These are phyloP conservation scores for Callipepla squamata DNA, from an alignment of 2,113 vertebrate species.

Conservation along the genomic window DNA sequence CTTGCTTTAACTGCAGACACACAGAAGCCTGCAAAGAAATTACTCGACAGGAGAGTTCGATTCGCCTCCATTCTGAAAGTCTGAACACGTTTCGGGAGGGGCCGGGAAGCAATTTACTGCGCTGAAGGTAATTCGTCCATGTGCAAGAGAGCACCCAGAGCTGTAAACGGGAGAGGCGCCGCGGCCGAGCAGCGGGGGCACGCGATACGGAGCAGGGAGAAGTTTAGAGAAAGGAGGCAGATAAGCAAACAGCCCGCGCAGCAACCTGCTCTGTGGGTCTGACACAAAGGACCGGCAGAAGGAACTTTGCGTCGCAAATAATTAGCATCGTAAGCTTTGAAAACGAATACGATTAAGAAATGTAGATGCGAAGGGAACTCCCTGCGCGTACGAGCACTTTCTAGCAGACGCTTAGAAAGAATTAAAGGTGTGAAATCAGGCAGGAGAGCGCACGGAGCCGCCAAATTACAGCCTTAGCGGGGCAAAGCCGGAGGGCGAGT, in stretches of 20 bases:
- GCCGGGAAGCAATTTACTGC: slow-evolving; percentile 34
- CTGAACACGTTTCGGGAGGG: not conserved
- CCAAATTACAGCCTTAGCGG: not conserved
- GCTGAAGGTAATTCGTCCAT: not conserved
- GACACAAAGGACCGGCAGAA: not conserved
- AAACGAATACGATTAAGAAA: not conserved
- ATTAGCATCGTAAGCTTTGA: not conserved
- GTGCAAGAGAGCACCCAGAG: not conserved
- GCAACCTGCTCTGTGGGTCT: not conserved
- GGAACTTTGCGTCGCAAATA: not conserved
- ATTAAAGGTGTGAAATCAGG: not conserved
- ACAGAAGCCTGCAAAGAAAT: slow-evolving; percentile 6
- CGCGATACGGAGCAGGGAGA: not conserved
- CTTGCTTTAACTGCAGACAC: not conserved
- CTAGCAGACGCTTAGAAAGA: not conserved
- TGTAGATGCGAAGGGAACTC: not conserved
- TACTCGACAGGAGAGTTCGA: not conserved
- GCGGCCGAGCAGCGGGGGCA: not conserved
- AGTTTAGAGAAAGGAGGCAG: not conserved
- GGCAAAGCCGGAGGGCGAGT: not conserved
- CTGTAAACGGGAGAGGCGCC: slow-evolving; percentile 64
- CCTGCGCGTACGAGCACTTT: not conserved
- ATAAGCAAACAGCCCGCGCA: not conserved
- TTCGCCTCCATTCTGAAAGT: slow-evolving; percentile 19
- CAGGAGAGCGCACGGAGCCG: not conserved